phyloP scores from a whole-genome alignment of 1,140 invertebrate species.

The Drosophila paulistorum region DNA sequence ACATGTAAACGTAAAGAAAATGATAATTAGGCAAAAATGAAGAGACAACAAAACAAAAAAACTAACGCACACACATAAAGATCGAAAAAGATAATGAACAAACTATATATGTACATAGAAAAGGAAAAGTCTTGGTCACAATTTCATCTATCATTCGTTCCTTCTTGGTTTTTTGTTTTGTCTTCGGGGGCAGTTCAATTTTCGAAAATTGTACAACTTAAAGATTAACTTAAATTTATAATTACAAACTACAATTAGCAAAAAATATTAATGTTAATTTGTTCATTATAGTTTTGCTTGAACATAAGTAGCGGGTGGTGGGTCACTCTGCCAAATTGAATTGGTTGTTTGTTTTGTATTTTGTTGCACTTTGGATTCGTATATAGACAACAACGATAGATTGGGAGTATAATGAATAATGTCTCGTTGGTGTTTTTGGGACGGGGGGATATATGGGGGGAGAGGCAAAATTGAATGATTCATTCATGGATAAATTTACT shows the following conservation, averaged over 20 bases:
- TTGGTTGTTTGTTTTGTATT: slow-evolving; percentile 2
- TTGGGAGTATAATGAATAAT: not conserved
- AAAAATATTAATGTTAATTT: slow-evolving; percentile 2
- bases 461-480: not conserved
- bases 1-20: slow-evolving; percentile 20
- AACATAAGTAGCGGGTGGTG: slow-evolving; percentile 10
- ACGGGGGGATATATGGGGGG: not conserved
- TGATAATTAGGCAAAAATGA: slow-evolving; percentile 4
- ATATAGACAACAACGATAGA: not conserved
- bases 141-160: not conserved
- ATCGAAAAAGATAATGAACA: slow-evolving; percentile 14
- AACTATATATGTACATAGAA: slow-evolving; percentile 2
- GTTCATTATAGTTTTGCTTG: slow-evolving; percentile 1
- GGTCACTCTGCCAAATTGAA: slow-evolving; percentile 3
- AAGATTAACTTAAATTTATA: not conserved
- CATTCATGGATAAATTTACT: slow-evolving; percentile 5
- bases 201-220: slow-evolving; percentile 8
- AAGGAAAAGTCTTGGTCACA: slow-evolving; percentile 11
- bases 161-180: not conserved
- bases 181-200: slow-evolving; percentile 1
- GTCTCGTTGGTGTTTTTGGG: not conserved
- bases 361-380: slow-evolving; percentile 9
- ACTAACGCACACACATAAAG: not conserved
- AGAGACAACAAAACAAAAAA: slow-evolving; percentile 22
- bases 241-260: not conserved